phyloP scores from a whole-genome alignment of 2,113 vertebrate genomes.

The Percina caprodes region DNA sequence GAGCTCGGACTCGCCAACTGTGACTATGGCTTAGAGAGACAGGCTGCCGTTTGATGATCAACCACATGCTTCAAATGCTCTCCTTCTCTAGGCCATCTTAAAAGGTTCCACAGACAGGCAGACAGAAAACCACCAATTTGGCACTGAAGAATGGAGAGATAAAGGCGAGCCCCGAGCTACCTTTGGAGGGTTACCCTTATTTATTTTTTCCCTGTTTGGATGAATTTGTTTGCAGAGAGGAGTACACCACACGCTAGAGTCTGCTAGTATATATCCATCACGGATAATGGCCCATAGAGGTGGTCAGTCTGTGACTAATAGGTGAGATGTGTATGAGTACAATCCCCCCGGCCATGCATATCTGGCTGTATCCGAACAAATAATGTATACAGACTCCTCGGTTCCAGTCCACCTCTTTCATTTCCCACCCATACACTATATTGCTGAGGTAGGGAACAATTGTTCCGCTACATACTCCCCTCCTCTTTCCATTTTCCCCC shows the following conservation, averaged over 20 bases:
- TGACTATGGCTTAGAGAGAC: constrained; percentile 27
- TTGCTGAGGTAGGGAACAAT: constrained; percentile 54
- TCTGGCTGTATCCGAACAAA: constrained; percentile 61
- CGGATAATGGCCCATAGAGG: constrained; percentile 54
- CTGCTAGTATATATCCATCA: constrained; percentile 53
- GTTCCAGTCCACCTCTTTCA: constrained; percentile 52
- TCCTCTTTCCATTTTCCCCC: background rate
- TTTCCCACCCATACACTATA: constrained; percentile 34
- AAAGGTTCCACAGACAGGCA: constrained; percentile 42
- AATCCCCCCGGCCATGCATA: constrained; percentile 47
- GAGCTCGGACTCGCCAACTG: constrained; percentile 56
- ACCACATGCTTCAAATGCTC: constrained; percentile 29
- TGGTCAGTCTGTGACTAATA: constrained; percentile 66
- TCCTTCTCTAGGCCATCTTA: constrained; percentile 45
- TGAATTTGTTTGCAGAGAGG: constrained; percentile 47
- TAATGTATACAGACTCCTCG: constrained; percentile 40
- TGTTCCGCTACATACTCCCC: constrained; percentile 26
- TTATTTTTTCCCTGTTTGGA: constrained; percentile 23
- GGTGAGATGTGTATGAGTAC: constrained; percentile 59
- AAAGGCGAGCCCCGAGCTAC: constrained; percentile 39
- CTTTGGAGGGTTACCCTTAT: constrained; percentile 35
- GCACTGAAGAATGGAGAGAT: constrained; percentile 43
- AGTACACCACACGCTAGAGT: background rate
- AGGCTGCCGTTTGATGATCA: constrained; percentile 54
- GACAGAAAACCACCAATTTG: constrained; percentile 56